Base-by-base conservation (phyloP, 2,888 invertebrate genomes). In the Colletes collaris region DNA sequence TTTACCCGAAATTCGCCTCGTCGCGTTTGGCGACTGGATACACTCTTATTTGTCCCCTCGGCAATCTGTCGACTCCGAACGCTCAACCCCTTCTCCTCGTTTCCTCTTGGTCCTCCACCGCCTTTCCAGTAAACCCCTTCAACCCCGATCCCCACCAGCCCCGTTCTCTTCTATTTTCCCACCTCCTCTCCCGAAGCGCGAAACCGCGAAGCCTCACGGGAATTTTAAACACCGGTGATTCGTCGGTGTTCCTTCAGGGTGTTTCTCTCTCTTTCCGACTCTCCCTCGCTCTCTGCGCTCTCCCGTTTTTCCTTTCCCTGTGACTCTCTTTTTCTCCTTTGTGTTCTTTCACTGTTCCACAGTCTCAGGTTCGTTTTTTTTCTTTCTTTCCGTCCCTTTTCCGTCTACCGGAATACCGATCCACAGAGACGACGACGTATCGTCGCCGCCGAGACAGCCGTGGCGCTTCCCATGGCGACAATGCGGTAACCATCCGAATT, bases 1-100 rank as follows among this genome's bases (percentile, higher is more conserved):
- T 91, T 91, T 91, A 89, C 85, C 87, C 91, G 88, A 91, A 90
- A 91, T 91, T 91, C 89, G 87, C 90, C 89, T 91, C 90, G 90
- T 89, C 89, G 87, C 86, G 87, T 90, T 89, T 86, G 86, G 88
- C 89, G 87, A 90, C 90, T 88, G 88, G 89, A 88, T 89, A 90
- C 88, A 90, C 89, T 91, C 88, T 90, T 91, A 88, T 90, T 89
- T 89, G 90, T 91, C 90, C 90, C 90, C 85, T 85, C 87, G 89
- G 90, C 90, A 91, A 91, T 91, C 90, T 90, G 90, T 90, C 89
- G 89, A 88, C 89, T 88, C 88, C 84, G 78, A 84, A 87, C 87
- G 79, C 83, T 80, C 87, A 88, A 89, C 88, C 88, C 89, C 89
- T 87, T 89, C 86, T 86, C 83, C 82, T 79, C 81, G 68, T 60